Evolutionary conservation across 2,113 vertebrate species (phyloP), one percentile per base, ranked within the genome.

Genomic region (Nycticorax nycticorax): DNA sequence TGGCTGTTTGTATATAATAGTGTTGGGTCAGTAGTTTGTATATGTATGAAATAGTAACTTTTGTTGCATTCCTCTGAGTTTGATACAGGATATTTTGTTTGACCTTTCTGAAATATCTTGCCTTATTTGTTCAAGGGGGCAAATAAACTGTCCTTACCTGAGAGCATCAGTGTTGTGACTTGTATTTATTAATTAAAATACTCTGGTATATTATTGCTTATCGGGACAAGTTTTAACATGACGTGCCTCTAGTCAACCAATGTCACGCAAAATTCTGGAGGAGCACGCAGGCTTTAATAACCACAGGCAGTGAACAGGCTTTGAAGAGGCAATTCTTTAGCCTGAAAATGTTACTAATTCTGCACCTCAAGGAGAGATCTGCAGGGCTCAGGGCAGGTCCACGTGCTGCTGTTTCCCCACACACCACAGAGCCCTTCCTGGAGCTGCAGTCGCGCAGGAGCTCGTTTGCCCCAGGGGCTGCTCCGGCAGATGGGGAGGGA

Each of bases 1-100:
- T 97, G 89, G 87, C 82, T 96, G 87, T 96, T 94, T 98, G 98
- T 98, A 98, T 97, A 98, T 98, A 98, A 85, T 98, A 75, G 47
- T 16, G 88, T 88, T 76, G 80, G 88, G 96, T 97, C 96, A 56
- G 96, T 96, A 86, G 95, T 98, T 98, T 98, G 98, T 98, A 95
- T 97, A 97, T 98, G 97, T 97, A 47, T 96, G 96, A 97, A 94
- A 96, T 33, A 50, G 90, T 93, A 89, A 96, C 86, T 97, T 97
- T 93, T 96, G 76, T 82, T 96, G 89, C 89, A 85, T 64, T 93
- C 52, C 30, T 96, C 66, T 93, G 66, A 89, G 97, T 97, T 95
- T 96, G 86, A 94, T 94, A 95, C 95, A 87, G 78, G 93, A 98
- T 62, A 78, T 92, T 96, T 92, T 95, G 77, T 97, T 97, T 91